Percentiles rank a stretch among this genome's conserved stretches.
Evolutionary conservation across 2,797 vertebrate species (phyloP).

Genomic region (Eospalax fontanierii): DNA sequence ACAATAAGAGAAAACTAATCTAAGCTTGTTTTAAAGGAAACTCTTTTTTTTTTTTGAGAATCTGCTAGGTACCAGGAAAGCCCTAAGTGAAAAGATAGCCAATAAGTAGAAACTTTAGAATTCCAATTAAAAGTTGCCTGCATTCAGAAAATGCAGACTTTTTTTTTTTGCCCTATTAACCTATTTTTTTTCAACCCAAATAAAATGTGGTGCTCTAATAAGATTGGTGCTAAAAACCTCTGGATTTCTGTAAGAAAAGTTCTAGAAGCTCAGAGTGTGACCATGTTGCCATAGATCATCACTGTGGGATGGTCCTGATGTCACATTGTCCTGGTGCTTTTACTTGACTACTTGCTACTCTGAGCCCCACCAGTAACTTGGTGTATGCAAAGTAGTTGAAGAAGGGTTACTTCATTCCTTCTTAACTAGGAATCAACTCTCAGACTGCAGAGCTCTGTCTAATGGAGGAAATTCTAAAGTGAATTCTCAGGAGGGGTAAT

Average conservation of each 20-base stretch:
- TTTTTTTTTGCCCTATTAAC: background rate
- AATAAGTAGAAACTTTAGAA: background rate
- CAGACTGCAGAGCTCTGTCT: background rate
- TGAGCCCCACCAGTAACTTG: background rate
- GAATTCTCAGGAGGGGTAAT: constrained; percentile 32
- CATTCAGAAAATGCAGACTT: background rate
- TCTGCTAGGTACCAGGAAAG: background rate
- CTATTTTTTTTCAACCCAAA: background rate
- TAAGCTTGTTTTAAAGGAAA: constrained; percentile 34
- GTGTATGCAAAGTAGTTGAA: constrained; percentile 12
- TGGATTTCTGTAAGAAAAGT: constrained; percentile 3
- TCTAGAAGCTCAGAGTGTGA: background rate
- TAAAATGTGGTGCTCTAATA: background rate
- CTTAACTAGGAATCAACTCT: constrained; percentile 47
- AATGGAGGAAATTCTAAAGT: constrained; percentile 22
- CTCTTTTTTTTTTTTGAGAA: background rate
- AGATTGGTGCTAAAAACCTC: background rate
- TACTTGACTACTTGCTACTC: background rate
- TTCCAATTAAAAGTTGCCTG: background rate
- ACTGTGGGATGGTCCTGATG: background rate
- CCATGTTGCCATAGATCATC: background rate
- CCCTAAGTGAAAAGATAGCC: background rate
- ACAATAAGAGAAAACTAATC: background rate
- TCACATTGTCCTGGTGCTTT: background rate
- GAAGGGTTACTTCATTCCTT: constrained; percentile 44